These are phyloP conservation scores for Euzophera pinguis DNA, from an alignment of 2,888 invertebrate species.

Conservation along the genomic window DNA sequence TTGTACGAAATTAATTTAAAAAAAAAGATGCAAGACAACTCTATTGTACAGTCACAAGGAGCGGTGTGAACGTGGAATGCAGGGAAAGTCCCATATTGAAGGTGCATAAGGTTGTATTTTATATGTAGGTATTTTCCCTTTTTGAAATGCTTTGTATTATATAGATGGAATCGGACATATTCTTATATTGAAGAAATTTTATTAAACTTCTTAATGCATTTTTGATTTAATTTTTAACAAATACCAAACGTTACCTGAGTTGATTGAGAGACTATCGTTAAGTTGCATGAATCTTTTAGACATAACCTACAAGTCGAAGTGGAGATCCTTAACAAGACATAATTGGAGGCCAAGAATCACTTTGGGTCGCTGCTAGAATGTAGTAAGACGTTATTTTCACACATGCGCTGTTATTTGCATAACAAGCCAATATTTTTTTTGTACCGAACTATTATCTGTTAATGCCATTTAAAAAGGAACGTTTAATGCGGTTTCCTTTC, in stretches of 20 bases:
- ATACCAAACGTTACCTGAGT: constrained; percentile 21
- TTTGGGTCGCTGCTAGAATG: too few relatives aligned
- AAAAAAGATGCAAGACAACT: constrained; percentile 24
- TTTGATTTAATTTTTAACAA: constrained; percentile 36
- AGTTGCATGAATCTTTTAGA: too few relatives aligned
- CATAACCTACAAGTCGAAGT: background rate
- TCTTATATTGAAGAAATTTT: constrained; percentile 78
- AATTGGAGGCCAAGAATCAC: too few relatives aligned
- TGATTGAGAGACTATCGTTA: background rate
- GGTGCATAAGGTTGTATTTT: constrained; percentile 69
- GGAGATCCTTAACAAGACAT: too few relatives aligned
- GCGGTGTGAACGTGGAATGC: constrained; percentile 24
- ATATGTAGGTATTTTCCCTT: constrained; percentile 73
- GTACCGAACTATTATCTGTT: too few relatives aligned
- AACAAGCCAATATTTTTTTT: too few relatives aligned
- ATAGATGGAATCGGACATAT: constrained; percentile 79
- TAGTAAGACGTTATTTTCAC: too few relatives aligned
- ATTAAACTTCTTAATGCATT: constrained; percentile 66
- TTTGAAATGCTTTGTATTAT: constrained; percentile 77
- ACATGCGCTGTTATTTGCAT: too few relatives aligned
- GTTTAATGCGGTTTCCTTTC: too few relatives aligned
- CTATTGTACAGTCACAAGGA: constrained; percentile 21
- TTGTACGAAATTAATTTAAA: constrained; percentile 35
- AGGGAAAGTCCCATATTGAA: constrained; percentile 36
- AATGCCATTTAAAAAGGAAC: too few relatives aligned